Base-by-base conservation (phyloP, 2,113 vertebrate genomes). In the Mesoclemmys tuberculata region DNA sequence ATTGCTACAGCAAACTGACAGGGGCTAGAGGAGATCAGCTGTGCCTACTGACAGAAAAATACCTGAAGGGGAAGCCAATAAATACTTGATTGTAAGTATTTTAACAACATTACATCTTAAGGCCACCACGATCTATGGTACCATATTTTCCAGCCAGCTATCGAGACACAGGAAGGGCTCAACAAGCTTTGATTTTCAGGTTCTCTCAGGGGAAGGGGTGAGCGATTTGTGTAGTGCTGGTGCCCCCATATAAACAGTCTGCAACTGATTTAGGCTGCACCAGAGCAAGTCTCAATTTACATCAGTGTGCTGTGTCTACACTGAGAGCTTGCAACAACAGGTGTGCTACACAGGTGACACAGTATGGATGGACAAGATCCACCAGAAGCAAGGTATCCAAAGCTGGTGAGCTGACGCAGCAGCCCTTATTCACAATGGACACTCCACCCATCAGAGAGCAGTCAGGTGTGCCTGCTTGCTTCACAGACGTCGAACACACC, bases 71-170 rank as follows among this genome's bases (percentile, higher is more conserved):
- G 22, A 89, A 93, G 54, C 61, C 8, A 81, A 79, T 51, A 90
- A 75, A 26, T 2, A 27, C 18, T 26, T 0, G 0, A 3, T 21
- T 85, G 14, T 90, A 84, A 83, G 55, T 31, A 35, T 80, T 90
- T 87, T 81, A 35, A 75, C 75, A 92, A 58, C 13, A n/a, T 3
- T 22, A 35, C 10, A 21, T 41, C 79, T 35, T 49, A 51, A 90
- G 68, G 48, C 41, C 19, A 41, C 1, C 11, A 38, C 44, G 61
- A 77, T 7, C 16, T 93, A 16, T 7, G 54, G 64, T 2, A 0
- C 14, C 29, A 51, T 10, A 6, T 48, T 91, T 13, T 81, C 8
- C 24, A 16, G 56, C 4, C 2, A 10, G 55, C 7, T 29, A 10
- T 80, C 27, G 64, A 44, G 41, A 92, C 71, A 46, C 10, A 2